Evolutionary conservation across 2,888 invertebrate genomes (phyloP).

Genomic region (Eupeodes luniger): DNA sequence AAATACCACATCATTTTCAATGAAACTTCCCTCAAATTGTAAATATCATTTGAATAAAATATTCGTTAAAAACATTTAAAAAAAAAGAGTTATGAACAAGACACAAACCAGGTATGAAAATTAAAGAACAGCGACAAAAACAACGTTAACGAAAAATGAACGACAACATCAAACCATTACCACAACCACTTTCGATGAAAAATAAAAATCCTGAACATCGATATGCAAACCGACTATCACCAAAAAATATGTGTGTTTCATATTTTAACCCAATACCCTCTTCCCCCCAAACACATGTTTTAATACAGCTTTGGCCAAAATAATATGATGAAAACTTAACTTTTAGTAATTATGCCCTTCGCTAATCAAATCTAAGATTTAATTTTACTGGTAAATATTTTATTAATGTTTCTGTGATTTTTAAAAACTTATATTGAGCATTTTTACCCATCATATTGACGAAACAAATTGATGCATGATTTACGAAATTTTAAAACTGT

Average conservation of each 20-base stretch:
- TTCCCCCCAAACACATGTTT: neutral
- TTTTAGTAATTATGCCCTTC: no score
- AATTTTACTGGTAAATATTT: no score
- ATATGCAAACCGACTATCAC: constrained; percentile 57
- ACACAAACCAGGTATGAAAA: constrained; percentile 15
- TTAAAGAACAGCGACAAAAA: neutral
- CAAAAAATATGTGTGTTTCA: constrained; percentile 38
- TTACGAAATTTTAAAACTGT: no score
- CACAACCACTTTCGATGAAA: constrained; percentile 28
- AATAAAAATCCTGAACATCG: constrained; percentile 44
- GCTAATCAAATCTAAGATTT: no score
- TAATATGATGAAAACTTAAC: no score
- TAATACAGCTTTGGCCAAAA: no score
- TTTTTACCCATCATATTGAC: no score
- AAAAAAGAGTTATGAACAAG: constrained; percentile 57
- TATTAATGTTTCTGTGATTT: no score
- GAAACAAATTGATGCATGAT: no score
- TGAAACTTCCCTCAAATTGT: constrained; percentile 49
- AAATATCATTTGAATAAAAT: constrained; percentile 61
- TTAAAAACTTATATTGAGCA: no score
- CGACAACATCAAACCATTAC: constrained; percentile 57
- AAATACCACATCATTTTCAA: constrained; percentile 34
- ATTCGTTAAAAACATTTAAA: constrained; percentile 28
- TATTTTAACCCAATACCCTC: constrained; percentile 41
- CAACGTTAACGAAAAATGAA: constrained; percentile 41